Evolutionary conservation across 2,113 vertebrate species (phyloP).

Genomic region (Callaeas wilsoni): DNA sequence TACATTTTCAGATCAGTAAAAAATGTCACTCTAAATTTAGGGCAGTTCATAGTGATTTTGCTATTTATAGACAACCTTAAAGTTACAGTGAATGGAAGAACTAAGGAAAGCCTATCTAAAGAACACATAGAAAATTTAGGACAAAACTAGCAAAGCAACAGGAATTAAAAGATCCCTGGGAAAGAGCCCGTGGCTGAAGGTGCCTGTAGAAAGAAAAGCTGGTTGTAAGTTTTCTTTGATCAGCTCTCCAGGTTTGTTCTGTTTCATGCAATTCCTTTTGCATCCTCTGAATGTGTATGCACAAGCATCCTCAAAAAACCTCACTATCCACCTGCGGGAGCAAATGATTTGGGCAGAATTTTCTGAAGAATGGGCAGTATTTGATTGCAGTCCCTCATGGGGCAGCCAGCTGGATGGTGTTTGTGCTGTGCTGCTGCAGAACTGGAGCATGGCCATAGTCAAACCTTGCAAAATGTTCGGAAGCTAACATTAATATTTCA

Average conservation of each 20-base stretch:
- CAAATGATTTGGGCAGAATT: not conserved
- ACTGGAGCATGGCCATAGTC: not conserved
- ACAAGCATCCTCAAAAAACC: not conserved
- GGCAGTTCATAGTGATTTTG: not conserved
- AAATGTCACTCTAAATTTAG: not conserved
- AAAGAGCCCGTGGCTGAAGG: not conserved
- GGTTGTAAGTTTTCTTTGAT: not conserved
- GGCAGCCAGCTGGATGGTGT: not conserved
- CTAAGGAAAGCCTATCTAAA: not conserved
- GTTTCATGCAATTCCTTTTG: not conserved
- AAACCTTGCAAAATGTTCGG: not conserved
- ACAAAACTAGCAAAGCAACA: not conserved
- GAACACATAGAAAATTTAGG: not conserved
- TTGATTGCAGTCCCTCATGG: rapidly evolving
- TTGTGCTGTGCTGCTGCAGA: not conserved
- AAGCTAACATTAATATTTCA: not conserved
- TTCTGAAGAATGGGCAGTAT: not conserved
- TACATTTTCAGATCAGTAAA: not conserved
- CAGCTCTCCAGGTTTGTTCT: not conserved
- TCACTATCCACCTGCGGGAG: not conserved
- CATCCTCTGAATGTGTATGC: not conserved
- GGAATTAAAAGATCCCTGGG: not conserved
- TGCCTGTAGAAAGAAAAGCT: not conserved
- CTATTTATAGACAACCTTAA: not conserved
- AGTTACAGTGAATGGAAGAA: not conserved